phyloP scores from a whole-genome alignment of 1,140 invertebrate species.

The Tachypleus tridentatus region DNA sequence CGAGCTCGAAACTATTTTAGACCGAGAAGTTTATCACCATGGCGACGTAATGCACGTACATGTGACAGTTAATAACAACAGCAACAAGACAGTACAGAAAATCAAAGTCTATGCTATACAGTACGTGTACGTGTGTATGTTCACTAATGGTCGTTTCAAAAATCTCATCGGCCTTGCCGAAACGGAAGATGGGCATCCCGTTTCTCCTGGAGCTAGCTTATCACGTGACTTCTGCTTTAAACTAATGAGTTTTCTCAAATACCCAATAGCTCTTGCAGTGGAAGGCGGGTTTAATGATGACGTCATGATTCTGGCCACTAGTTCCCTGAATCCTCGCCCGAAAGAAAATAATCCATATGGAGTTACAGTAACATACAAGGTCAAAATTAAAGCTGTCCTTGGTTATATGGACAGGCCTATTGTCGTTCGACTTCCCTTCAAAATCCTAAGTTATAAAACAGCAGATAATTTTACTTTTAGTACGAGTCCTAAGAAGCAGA shows the following conservation, averaged over 20 bases:
- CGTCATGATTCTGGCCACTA: slow-evolving; percentile 11
- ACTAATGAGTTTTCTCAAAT: slow-evolving; percentile 13
- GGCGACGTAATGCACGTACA: slow-evolving; percentile 16
- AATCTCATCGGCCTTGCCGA: slow-evolving; percentile 19
- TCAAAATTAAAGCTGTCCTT: slow-evolving; percentile 19
- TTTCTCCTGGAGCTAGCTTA: slow-evolving; percentile 10
- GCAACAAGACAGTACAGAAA: slow-evolving; percentile 20
- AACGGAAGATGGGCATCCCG: slow-evolving; percentile 16
- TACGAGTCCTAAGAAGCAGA: too few species aligned
- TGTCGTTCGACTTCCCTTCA: slow-evolving; percentile 18
- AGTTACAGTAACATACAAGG: slow-evolving; percentile 21
- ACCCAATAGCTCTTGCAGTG: slow-evolving; percentile 20
- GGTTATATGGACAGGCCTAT: slow-evolving; percentile 22
- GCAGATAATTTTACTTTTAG: too few species aligned
- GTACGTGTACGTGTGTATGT: slow-evolving; percentile 24
- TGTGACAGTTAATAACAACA: slow-evolving; percentile 20
- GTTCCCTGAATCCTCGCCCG: slow-evolving; percentile 8
- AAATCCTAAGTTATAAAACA: slow-evolving; percentile 3
- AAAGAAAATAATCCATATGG: slow-evolving; percentile 24
- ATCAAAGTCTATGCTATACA: slow-evolving; percentile 19
- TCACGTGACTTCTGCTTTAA: slow-evolving; percentile 17
- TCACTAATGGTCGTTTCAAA: slow-evolving; percentile 24
- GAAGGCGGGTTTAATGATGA: slow-evolving; percentile 15
- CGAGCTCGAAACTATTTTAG: slow-evolving; percentile 14
- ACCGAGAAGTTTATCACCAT: slow-evolving; percentile 16